phyloP scores from a whole-genome alignment of 2,797 vertebrate species.

The Uromys caudimaculatus region DNA sequence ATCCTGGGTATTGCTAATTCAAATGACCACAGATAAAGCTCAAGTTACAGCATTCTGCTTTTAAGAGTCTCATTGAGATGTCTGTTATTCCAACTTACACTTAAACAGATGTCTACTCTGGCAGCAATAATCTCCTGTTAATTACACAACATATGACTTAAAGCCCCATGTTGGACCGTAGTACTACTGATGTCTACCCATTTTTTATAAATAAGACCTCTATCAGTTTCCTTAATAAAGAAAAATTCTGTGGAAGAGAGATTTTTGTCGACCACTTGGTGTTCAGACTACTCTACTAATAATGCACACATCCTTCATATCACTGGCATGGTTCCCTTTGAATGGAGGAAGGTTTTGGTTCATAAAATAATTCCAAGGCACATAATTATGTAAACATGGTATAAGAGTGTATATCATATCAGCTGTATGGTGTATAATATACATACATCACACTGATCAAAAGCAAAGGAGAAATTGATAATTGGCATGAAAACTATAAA shows the following conservation, averaged over 20 bases:
- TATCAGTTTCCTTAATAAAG: constrained; percentile 60
- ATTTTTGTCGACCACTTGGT: constrained; percentile 60
- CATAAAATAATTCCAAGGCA: constrained; percentile 69
- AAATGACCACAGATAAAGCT: background rate
- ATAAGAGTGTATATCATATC: constrained; percentile 2
- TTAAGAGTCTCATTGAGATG: constrained; percentile 46
- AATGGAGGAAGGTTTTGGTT: constrained; percentile 61
- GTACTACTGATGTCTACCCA: background rate
- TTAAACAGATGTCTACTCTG: constrained; percentile 57
- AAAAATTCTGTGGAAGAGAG: constrained; percentile 33
- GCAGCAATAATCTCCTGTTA: constrained; percentile 63
- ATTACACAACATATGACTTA: constrained; percentile 23
- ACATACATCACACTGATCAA: constrained; percentile 60
- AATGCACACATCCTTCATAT: constrained; percentile 39
- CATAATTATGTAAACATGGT: constrained; percentile 50
- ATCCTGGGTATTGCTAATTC: constrained; percentile 10
- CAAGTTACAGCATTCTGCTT: background rate
- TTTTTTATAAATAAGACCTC: constrained; percentile 56
- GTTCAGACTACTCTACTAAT: constrained; percentile 55
- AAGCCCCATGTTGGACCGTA: background rate
- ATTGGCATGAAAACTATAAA: constrained; percentile 66
- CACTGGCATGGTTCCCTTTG: constrained; percentile 39
- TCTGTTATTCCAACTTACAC: constrained; percentile 51
- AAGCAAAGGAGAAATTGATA: constrained; percentile 42
- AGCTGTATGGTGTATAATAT: background rate